Percentiles rank a stretch among this genome's conserved stretches.
Conservation (phyloP, 2,888 invertebrate genomes). For the Lymantria dispar region DNA sequence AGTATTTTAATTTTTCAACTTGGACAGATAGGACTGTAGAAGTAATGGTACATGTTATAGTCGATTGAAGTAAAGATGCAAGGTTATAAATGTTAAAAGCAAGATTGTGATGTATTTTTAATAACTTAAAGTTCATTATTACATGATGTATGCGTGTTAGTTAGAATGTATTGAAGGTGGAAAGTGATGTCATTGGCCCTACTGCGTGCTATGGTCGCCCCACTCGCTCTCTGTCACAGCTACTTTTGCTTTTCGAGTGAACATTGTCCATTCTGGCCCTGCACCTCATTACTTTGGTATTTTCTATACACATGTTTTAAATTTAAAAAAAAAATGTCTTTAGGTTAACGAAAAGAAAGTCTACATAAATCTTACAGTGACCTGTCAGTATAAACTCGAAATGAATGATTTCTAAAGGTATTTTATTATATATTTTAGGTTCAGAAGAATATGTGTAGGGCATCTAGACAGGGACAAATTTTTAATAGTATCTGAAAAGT, state of each 20-base stretch:
- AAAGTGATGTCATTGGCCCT: constrained; percentile 72
- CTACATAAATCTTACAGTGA: too few relatives aligned
- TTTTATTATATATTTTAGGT: too few relatives aligned
- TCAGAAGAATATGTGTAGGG: too few relatives aligned
- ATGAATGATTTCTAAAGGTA: too few relatives aligned
- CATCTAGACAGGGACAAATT: too few relatives aligned
- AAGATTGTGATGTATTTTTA: constrained; percentile 41
- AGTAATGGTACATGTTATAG: constrained; percentile 44
- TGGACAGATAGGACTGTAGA: constrained; percentile 52
- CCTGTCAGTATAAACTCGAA: too few relatives aligned
- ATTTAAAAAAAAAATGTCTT: constrained; percentile 31
- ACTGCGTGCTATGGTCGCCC: constrained; percentile 59
- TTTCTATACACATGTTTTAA: constrained; percentile 58
- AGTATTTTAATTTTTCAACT: constrained; percentile 44
- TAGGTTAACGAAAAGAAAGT: too few relatives aligned
- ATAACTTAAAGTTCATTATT: constrained; percentile 44
- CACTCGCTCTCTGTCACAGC: constrained; percentile 66
- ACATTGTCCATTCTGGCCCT: constrained; percentile 67
- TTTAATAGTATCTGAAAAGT: too few relatives aligned
- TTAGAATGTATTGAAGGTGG: constrained; percentile 50
- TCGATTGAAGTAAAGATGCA: constrained; percentile 35
- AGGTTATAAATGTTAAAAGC: constrained; percentile 12
- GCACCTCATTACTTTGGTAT: constrained; percentile 70
- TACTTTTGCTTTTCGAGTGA: constrained; percentile 75
- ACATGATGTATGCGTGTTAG: constrained; percentile 26